phyloP scores from a whole-genome alignment of 2,888 invertebrate species.

The Cataglyphis albicans region DNA sequence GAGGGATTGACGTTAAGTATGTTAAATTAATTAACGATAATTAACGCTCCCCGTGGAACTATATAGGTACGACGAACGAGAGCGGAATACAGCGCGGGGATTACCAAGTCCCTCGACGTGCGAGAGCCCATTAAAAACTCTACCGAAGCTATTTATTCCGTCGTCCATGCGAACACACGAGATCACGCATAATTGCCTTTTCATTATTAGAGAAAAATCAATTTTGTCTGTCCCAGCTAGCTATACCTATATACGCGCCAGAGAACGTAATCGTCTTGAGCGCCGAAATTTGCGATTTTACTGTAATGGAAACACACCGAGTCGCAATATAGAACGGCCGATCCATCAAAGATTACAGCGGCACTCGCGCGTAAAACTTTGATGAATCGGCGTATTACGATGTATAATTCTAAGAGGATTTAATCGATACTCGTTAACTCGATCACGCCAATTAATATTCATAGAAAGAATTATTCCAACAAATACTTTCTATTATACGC shows the following conservation, averaged over 20 bases:
- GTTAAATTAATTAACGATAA: slow-evolving; percentile 75
- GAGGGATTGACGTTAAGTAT: slow-evolving; percentile 61
- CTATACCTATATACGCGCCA: background rate
- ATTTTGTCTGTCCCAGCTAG: slow-evolving; percentile 24
- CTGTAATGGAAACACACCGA: background rate
- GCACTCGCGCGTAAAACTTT: slow-evolving; percentile 30
- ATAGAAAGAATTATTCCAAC: background rate
- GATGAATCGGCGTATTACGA: slow-evolving; percentile 30
- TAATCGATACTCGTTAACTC: background rate
- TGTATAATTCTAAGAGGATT: slow-evolving; percentile 29
- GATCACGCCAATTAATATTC: slow-evolving; percentile 16
- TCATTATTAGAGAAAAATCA: slow-evolving; percentile 38
- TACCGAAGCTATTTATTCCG: slow-evolving; percentile 63
- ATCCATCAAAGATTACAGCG: slow-evolving; percentile 32
- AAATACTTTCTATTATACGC: slow-evolving; percentile 18
- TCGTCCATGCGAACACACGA: slow-evolving; percentile 42
- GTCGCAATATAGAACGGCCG: background rate
- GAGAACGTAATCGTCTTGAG: slow-evolving; percentile 27
- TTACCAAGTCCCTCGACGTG: slow-evolving; percentile 56
- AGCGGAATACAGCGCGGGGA: slow-evolving; percentile 60
- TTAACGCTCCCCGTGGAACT: slow-evolving; percentile 61
- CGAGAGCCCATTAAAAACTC: slow-evolving; percentile 66
- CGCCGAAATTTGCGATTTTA: slow-evolving; percentile 4
- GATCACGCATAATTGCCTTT: slow-evolving; percentile 28
- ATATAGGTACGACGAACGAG: slow-evolving; percentile 50